Conservation (phyloP, 2,888 invertebrate genomes). For the Callimorpha dominula region DNA sequence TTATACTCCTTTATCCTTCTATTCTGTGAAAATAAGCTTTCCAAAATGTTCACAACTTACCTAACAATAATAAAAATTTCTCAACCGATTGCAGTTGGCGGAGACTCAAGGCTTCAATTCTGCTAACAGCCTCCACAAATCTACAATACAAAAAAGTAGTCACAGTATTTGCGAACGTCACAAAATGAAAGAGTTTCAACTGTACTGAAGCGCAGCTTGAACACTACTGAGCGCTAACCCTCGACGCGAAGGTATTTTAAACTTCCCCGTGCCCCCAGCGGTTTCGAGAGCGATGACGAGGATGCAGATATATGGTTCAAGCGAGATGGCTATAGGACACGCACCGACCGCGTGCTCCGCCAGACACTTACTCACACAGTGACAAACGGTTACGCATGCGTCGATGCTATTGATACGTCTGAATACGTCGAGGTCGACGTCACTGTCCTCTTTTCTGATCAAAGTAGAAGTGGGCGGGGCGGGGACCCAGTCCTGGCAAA, state of each 20-base stretch:
- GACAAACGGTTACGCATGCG: constrained; percentile 77
- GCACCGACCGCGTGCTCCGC: constrained; percentile 77
- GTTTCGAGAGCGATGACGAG: constrained; percentile 54
- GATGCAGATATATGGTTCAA: constrained; percentile 63
- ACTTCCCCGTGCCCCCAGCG: constrained; percentile 76
- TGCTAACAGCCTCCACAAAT: constrained; percentile 59
- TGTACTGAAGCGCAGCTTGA: constrained; percentile 71
- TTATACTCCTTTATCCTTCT: constrained; percentile 23
- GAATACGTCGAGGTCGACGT: constrained; percentile 74
- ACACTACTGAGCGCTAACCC: constrained; percentile 79
- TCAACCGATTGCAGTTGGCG: constrained; percentile 54
- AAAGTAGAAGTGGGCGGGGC: constrained; percentile 66
- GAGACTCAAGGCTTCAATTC: constrained; percentile 54
- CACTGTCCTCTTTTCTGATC: constrained; percentile 74
- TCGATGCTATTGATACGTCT: constrained; percentile 70
- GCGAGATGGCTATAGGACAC: constrained; percentile 74
- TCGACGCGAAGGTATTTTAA: constrained; percentile 78
- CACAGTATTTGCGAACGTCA: constrained; percentile 66
- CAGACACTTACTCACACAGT: constrained; percentile 76
- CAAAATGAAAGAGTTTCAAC: constrained; percentile 58
- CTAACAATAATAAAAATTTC: constrained; percentile 56
- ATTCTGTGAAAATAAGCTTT: constrained; percentile 30
- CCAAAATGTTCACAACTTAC: constrained; percentile 64
- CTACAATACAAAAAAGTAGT: constrained; percentile 72
- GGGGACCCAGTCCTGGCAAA: constrained; percentile 37